phyloP scores from a whole-genome alignment of 1,140 invertebrate species.

The Habropoda laboriosa region DNA sequence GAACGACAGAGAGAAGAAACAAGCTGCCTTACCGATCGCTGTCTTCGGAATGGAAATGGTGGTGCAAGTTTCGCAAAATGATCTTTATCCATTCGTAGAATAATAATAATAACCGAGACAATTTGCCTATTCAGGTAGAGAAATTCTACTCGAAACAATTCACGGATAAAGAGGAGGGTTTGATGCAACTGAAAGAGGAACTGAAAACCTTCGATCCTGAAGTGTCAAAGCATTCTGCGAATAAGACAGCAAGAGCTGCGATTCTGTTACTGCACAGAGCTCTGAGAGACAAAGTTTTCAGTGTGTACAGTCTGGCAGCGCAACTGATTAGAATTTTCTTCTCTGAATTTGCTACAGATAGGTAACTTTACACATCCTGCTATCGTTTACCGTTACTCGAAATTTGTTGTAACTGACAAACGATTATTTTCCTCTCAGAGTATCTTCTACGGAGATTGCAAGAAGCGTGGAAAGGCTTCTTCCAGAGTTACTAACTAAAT shows the following conservation, averaged over 20 bases:
- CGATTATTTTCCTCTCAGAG: constrained; percentile 81
- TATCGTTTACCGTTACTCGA: neutral
- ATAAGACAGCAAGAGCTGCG: constrained; percentile 90
- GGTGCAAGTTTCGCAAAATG: constrained; percentile 66
- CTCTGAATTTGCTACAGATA: constrained; percentile 89
- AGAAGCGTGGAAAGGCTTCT: constrained; percentile 91
- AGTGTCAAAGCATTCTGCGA: constrained; percentile 82
- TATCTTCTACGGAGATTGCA: constrained; percentile 89
- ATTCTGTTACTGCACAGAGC: constrained; percentile 89
- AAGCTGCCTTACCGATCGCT: constrained; percentile 93
- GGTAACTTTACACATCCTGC: constrained; percentile 81
- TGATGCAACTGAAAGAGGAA: constrained; percentile 89
- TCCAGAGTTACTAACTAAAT: constrained; percentile 92
- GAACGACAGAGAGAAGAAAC: constrained; percentile 93
- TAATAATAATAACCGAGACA: neutral
- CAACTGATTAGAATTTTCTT: constrained; percentile 90
- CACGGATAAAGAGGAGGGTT: constrained; percentile 94
- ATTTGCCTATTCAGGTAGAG: constrained; percentile 86
- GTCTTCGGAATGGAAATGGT: constrained; percentile 95
- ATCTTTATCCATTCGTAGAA: neutral
- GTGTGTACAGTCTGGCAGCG: constrained; percentile 90
- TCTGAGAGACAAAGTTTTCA: constrained; percentile 92
- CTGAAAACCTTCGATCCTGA: constrained; percentile 84
- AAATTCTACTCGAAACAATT: constrained; percentile 97
- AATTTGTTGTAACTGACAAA: neutral